Evolutionary conservation across 2,888 invertebrate genomes (phyloP).

Genomic region (Didymodactylos carnosus): DNA sequence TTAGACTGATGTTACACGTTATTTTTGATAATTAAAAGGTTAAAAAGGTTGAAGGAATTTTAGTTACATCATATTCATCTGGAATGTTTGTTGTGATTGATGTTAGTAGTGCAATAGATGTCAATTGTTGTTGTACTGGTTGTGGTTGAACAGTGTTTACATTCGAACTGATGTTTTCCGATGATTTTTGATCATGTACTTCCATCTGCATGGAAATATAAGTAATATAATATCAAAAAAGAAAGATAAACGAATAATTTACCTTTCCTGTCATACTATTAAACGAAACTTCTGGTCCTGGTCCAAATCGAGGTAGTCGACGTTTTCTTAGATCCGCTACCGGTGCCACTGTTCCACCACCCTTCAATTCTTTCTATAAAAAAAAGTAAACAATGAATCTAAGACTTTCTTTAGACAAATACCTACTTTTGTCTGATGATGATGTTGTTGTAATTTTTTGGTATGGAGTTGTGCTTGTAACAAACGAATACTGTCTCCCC

Average conservation of each 20-base stretch:
- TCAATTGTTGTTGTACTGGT: no score
- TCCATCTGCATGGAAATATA: neutral
- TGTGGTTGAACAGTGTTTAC: no score
- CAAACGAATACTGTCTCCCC: neutral
- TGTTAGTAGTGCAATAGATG: neutral
- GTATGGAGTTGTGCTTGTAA: neutral
- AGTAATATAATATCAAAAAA: neutral
- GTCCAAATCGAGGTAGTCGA: neutral
- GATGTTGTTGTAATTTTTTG: neutral
- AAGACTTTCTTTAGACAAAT: no score
- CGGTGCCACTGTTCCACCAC: no score
- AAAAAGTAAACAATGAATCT: no score
- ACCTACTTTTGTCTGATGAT: neutral
- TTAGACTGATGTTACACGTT: no score
- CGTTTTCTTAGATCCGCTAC: neutral
- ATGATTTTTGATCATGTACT: neutral
- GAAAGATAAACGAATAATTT: neutral
- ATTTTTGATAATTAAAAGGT: no score
- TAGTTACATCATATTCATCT: conserved; percentile 1
- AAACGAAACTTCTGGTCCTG: neutral
- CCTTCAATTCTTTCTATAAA: no score
- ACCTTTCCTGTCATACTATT: neutral
- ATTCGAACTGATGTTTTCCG: no score
- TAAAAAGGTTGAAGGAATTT: no score
- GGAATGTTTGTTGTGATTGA: neutral